These are phyloP conservation scores for Pampusana beccarii DNA, from an alignment of 2,113 vertebrate genomes.

Conservation along the genomic window DNA sequence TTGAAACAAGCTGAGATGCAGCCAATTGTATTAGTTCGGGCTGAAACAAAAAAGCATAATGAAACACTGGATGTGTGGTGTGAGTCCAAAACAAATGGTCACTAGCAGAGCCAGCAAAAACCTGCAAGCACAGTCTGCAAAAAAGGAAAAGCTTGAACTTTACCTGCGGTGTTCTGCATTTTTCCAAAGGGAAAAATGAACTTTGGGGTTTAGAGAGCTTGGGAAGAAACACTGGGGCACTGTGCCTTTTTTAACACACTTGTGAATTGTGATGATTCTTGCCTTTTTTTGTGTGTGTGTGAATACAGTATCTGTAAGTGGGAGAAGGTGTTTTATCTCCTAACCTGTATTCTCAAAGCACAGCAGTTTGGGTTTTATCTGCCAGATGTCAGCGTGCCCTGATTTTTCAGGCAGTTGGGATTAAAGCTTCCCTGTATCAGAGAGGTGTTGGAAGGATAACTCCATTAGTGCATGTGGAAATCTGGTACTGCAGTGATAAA, in stretches of 20 bases:
- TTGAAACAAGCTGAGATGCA: conserved; percentile 40
- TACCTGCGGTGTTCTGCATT: neutral
- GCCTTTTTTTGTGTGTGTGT: neutral
- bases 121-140: neutral
- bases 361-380: neutral
- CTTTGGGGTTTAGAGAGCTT: neutral
- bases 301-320: neutral
- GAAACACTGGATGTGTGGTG: conserved; percentile 35
- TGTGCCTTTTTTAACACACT: neutral
- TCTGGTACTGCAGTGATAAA: conserved; percentile 25
- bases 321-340: conserved; percentile 43
- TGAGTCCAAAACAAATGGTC: conserved; percentile 57
- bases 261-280: conserved; percentile 10
- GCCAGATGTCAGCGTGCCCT: conserved; percentile 24
- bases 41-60: conserved; percentile 31
- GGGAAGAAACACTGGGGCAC: neutral
- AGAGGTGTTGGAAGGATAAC: conserved; percentile 33
- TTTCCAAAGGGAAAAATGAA: neutral
- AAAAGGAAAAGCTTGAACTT: neutral
- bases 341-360: neutral
- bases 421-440: conserved; percentile 11
- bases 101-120: conserved; percentile 44
- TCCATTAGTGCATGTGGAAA: neutral
- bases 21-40: conserved; percentile 53
- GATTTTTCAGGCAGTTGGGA: conserved; percentile 6